Conservation (phyloP, 2,113 vertebrate genomes). For the Leptobrachium leishanense region DNA sequence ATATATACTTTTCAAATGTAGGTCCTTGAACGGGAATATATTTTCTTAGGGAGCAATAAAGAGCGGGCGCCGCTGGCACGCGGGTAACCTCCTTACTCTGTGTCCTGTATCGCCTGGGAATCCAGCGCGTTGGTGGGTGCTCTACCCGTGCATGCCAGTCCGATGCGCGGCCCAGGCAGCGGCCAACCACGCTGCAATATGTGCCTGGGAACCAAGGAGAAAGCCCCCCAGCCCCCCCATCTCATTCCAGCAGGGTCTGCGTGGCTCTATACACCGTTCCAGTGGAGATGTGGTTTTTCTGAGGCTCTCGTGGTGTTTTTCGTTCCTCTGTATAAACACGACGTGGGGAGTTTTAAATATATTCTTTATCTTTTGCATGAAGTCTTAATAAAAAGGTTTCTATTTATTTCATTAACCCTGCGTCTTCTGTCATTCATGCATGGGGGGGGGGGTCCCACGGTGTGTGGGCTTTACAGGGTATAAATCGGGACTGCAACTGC, state of each 20-base stretch:
- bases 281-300: constrained; percentile 21
- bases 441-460: too few species aligned
- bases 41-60: neutral
- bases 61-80: neutral
- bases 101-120: neutral
- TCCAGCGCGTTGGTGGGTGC: neutral
- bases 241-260: neutral
- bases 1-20: neutral
- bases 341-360: constrained; percentile 32
- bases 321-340: constrained; percentile 36
- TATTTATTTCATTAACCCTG: constrained; percentile 29
- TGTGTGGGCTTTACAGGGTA: too few species aligned
- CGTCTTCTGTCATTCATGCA: neutral
- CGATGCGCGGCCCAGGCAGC: neutral
- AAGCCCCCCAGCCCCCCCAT: neutral
- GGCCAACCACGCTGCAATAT: neutral
- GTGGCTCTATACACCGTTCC: neutral
- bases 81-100: neutral
- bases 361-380: constrained; percentile 39
- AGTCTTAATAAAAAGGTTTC: constrained; percentile 30
- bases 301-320: constrained; percentile 33
- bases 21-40: neutral
- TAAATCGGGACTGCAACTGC: too few species aligned
- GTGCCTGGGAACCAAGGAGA: neutral
- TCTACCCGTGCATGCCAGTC: neutral